phyloP scores from a whole-genome alignment of 2,113 vertebrate species.

The Spheniscus mendiculus region DNA sequence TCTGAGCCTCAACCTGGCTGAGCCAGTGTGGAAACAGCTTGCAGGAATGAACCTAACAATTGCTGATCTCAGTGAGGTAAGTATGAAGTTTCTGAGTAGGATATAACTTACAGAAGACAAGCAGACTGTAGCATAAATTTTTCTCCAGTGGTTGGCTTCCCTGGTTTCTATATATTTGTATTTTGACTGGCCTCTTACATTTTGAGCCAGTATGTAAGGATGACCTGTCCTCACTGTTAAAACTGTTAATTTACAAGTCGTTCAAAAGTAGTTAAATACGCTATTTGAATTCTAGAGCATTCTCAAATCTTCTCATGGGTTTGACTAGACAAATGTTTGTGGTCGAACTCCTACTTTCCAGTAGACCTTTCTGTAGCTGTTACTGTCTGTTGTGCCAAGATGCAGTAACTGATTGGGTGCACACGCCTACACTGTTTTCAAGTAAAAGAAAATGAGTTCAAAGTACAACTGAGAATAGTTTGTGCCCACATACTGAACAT shows the following conservation, averaged over 20 bases:
- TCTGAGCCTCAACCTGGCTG: constrained; percentile 94
- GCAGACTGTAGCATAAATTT: neutral
- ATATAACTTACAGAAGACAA: neutral
- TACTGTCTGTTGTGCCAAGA: neutral
- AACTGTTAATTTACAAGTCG: neutral
- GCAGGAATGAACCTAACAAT: constrained; percentile 99
- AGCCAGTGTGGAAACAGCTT: constrained; percentile 98
- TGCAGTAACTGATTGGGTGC: neutral
- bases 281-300: neutral
- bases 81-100: neutral
- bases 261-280: neutral
- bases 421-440: neutral
- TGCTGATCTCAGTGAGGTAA: constrained; percentile 98
- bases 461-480: neutral
- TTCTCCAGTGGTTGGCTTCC: neutral
- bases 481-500: neutral
- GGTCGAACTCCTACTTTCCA: neutral
- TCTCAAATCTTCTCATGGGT: neutral
- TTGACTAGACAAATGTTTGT: neutral
- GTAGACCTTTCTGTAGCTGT: neutral
- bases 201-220: neutral
- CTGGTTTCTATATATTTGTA: neutral
- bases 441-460: neutral
- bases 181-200: neutral
- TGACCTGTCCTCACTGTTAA: neutral